These are phyloP conservation scores for Umimayanthus kanabou DNA, from an alignment of 92 coral and sea anemone species.

Conservation along the genomic window DNA sequence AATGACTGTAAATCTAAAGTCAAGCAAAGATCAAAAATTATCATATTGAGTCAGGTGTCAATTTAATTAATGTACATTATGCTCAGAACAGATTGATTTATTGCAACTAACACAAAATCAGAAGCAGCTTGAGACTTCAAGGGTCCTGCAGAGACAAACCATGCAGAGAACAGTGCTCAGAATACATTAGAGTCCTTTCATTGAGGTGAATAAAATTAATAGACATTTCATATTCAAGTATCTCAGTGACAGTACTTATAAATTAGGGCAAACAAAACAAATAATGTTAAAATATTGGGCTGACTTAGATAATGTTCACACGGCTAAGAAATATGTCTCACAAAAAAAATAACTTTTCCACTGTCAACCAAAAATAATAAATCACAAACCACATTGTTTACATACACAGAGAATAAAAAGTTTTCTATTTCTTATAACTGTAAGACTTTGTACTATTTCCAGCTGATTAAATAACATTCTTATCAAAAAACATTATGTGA, in stretches of 20 bases:
- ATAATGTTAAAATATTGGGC: not conserved
- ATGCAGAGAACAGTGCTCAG: not conserved
- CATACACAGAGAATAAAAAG: too few species aligned
- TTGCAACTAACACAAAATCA: not conserved
- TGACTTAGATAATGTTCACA: not conserved
- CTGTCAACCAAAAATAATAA: too few species aligned
- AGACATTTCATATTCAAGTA: not conserved
- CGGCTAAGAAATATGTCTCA: too few species aligned
- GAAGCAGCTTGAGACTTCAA: not conserved
- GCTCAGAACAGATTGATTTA: not conserved
- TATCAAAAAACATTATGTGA: too few species aligned
- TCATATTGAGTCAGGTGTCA: not conserved
- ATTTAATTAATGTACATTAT: not conserved
- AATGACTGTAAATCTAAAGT: not conserved
- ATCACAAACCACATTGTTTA: too few species aligned
- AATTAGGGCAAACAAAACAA: not conserved
- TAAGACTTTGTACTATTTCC: too few species aligned
- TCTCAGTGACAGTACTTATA: not conserved
- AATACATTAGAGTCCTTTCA: not conserved
- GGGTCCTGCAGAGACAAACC: not conserved
- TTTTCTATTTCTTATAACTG: too few species aligned
- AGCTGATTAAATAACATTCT: too few species aligned
- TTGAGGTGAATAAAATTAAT: conserved; percentile 2
- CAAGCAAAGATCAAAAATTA: not conserved
- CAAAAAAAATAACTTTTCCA: not conserved